Percentiles rank a stretch among this genome's conserved stretches.
phyloP scores from a whole-genome alignment of 2,888 invertebrate species.

The Drosophila cyrtoloma region DNA sequence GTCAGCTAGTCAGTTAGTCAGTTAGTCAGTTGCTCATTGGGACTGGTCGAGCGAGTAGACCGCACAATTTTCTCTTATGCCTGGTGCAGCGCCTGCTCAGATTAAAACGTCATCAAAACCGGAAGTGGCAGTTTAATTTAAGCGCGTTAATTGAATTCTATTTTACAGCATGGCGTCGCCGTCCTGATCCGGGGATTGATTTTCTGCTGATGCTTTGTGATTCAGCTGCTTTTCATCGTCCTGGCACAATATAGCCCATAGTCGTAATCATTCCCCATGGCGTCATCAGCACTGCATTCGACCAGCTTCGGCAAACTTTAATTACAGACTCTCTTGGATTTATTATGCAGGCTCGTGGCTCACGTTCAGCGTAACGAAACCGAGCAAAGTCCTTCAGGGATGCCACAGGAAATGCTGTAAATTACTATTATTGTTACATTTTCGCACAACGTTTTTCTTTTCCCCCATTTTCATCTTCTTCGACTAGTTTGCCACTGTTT shows the following conservation, averaged over 20 bases:
- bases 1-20: neutral
- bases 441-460: conserved; percentile 23
- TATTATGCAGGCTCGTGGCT: conserved; percentile 59
- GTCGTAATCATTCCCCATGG: conserved; percentile 45
- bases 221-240: conserved; percentile 18
- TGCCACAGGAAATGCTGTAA: conserved; percentile 54
- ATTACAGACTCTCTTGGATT: conserved; percentile 62
- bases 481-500: conserved; percentile 18
- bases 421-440: conserved; percentile 72
- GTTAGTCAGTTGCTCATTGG: neutral
- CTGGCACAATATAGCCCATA: conserved; percentile 6
- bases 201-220: conserved; percentile 58
- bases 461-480: neutral
- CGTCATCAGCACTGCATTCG: conserved; percentile 33
- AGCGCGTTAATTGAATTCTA: conserved; percentile 83
- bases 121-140: conserved; percentile 84
- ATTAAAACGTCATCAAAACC: conserved; percentile 83
- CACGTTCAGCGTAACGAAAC: conserved; percentile 2
- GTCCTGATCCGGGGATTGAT: conserved; percentile 68
- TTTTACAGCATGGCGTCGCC: conserved; percentile 53
- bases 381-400: conserved; percentile 23
- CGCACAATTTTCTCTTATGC: conserved; percentile 51
- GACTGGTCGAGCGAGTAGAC: conserved; percentile 10
- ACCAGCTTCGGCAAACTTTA: conserved; percentile 71
- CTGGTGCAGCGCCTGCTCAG: conserved; percentile 41